Evolutionary conservation across 2,113 vertebrate species (phyloP), one percentile per base, ranked within the genome.

Genomic region (Chaetorhynchus papuensis): DNA sequence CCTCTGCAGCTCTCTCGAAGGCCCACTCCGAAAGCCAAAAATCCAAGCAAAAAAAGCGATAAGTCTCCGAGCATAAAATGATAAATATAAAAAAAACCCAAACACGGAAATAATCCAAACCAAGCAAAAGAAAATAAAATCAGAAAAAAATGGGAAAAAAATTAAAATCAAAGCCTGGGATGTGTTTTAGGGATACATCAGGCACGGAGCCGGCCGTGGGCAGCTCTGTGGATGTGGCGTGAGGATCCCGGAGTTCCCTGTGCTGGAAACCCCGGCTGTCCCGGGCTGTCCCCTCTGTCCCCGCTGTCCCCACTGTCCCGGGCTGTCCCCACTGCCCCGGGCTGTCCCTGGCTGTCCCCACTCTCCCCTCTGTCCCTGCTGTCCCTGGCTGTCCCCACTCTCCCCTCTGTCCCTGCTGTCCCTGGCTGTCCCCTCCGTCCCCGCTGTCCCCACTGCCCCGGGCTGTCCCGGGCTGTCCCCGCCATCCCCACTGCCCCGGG

Each of bases 11-110:
- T 63, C n/a, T 61, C 47, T 3, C 13, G 8, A 1, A 6, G 56
- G 28, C n/a, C 49, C 24, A 13, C n/a, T 30, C 3, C 0, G 4
- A 53, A 47, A 1, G 1, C 28, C 41, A 30, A 22, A 63, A 56
- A 17, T 30, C 20, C 47, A n/a, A 79, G 13, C 2, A 41, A 41
- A 54, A 28, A 30, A 35, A 20, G 7, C 0, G 0, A 16, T 23
- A 41, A 87, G 7, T 24, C 9, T 20, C 20, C 0, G 3, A 60
- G 22, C n/a, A 54, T 5, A 9, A 47, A 63, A 20, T 0, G 2
- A 30, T 30, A 47, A 78, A 70, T 28, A 27, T 26, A 35, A 30
- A n/a, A 5, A 33, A 59, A 12, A 3, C 8, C 6, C 49, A 35
- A 60, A 44, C 15, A 8, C 4, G 13, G 24, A 64, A 53, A 31